phyloP scores from a whole-genome alignment of 1,140 invertebrate genomes.

The Calliopsis andreniformis region DNA sequence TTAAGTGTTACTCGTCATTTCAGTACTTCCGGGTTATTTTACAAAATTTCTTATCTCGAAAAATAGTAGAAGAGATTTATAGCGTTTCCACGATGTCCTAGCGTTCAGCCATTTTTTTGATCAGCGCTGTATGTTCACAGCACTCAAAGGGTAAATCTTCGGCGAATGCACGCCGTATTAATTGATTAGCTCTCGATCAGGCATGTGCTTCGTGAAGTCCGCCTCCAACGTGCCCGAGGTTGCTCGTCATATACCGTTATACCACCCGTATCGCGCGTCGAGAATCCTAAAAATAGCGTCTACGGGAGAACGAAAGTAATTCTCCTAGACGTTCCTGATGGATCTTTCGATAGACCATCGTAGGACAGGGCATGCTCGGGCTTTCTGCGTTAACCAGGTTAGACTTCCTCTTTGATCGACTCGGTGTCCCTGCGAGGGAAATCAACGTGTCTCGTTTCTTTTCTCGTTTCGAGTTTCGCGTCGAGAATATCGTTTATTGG shows the following conservation, averaged over 20 bases:
- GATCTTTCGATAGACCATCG: constrained; percentile 6
- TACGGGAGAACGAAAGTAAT: constrained; percentile 55
- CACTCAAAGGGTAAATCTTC: no score
- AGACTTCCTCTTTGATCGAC: background rate
- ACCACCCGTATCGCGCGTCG: constrained; percentile 58
- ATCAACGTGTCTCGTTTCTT: no score
- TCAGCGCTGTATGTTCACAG: no score
- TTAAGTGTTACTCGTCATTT: no score
- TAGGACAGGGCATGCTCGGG: background rate
- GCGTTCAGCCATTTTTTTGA: no score
- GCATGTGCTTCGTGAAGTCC: constrained; percentile 30
- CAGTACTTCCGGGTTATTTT: no score
- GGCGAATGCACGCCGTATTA: background rate
- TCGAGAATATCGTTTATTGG: no score
- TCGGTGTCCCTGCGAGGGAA: no score
- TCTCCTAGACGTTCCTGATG: constrained; percentile 27
- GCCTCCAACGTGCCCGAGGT: constrained; percentile 30
- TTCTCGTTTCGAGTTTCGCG: no score
- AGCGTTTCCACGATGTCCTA: no score
- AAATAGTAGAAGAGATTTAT: no score
- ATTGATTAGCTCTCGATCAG: constrained; percentile 34
- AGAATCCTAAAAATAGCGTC: constrained; percentile 59
- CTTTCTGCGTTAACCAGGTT: constrained; percentile 1
- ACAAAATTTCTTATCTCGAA: no score
- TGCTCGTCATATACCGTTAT: constrained; percentile 64